Conservation (phyloP, 1,140 invertebrate genomes). For the Trichonephila clavipes region DNA sequence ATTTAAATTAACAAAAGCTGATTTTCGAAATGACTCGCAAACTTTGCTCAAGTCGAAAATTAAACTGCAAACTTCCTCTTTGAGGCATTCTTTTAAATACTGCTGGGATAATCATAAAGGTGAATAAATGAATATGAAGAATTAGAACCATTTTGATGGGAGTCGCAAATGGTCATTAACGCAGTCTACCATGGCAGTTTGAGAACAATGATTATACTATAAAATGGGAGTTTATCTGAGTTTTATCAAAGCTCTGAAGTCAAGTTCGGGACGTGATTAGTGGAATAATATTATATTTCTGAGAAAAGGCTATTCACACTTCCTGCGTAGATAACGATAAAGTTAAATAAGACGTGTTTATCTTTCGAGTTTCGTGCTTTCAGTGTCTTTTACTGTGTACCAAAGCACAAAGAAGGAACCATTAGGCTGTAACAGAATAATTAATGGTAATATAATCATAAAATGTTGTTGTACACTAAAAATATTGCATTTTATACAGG, state of each 20-base stretch:
- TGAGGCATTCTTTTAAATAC: background rate
- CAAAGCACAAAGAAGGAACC: too few species aligned
- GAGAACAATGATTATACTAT: background rate
- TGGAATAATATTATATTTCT: background rate
- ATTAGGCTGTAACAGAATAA: too few species aligned
- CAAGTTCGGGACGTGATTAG: background rate
- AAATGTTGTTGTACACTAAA: too few species aligned
- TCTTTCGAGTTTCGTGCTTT: too few species aligned
- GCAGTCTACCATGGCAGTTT: background rate
- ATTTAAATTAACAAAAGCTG: too few species aligned
- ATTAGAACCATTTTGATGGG: background rate
- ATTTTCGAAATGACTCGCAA: too few species aligned
- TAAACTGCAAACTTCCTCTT: too few species aligned
- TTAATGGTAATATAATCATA: too few species aligned
- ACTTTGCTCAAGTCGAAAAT: too few species aligned
- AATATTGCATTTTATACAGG: too few species aligned
- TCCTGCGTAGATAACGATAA: background rate
- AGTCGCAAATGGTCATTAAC: conserved; percentile 6
- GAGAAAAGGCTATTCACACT: background rate
- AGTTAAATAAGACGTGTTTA: background rate
- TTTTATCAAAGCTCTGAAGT: background rate
- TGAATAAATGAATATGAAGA: background rate
- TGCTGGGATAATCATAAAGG: background rate
- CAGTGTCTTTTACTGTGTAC: too few species aligned
- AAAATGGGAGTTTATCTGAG: background rate